These are phyloP conservation scores for Antennarius maculatus DNA, from an alignment of 2,797 vertebrate species.

Conservation along the genomic window DNA sequence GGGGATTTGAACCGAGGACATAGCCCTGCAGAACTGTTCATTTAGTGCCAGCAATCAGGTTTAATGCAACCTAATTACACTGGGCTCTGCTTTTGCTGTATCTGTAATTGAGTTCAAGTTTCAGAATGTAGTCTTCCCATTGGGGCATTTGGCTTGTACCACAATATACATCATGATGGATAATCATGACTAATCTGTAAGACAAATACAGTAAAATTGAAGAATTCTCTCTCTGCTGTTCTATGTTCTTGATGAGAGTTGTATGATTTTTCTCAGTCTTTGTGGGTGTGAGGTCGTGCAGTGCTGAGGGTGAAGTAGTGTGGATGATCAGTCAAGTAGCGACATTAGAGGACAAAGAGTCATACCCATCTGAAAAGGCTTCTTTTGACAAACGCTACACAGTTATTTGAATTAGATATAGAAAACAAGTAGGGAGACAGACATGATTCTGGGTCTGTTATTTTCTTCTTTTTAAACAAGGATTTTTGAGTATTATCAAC, in stretches of 20 bases:
- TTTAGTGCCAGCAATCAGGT: slow-evolving; percentile 51
- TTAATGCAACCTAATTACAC: slow-evolving; percentile 47
- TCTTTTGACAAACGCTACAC: not conserved
- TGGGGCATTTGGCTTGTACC: slow-evolving; percentile 23
- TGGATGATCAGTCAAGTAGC: too few species aligned
- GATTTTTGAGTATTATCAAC: too few species aligned
- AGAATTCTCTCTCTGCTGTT: too few species aligned
- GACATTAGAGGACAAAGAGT: not conserved
- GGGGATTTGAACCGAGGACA: slow-evolving; percentile 42
- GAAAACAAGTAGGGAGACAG: slow-evolving; percentile 2
- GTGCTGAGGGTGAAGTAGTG: too few species aligned
- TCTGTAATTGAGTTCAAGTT: slow-evolving; percentile 57
- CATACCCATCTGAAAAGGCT: too few species aligned
- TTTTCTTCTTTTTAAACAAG: too few species aligned
- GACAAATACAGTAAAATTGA: too few species aligned
- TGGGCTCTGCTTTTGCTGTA: slow-evolving; percentile 19
- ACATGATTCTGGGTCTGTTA: not conserved
- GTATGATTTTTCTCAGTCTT: too few species aligned
- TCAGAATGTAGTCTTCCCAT: slow-evolving; percentile 30
- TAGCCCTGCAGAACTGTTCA: slow-evolving; percentile 20
- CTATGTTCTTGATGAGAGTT: too few species aligned
- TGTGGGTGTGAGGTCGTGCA: too few species aligned
- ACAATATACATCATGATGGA: slow-evolving; percentile 29
- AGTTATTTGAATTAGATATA: slow-evolving; percentile 14
- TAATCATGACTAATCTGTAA: slow-evolving; percentile 9